Evolutionary conservation across 1,140 invertebrate genomes (phyloP), one percentile per base, ranked within the genome.

Genomic region (Hyles vespertilio): DNA sequence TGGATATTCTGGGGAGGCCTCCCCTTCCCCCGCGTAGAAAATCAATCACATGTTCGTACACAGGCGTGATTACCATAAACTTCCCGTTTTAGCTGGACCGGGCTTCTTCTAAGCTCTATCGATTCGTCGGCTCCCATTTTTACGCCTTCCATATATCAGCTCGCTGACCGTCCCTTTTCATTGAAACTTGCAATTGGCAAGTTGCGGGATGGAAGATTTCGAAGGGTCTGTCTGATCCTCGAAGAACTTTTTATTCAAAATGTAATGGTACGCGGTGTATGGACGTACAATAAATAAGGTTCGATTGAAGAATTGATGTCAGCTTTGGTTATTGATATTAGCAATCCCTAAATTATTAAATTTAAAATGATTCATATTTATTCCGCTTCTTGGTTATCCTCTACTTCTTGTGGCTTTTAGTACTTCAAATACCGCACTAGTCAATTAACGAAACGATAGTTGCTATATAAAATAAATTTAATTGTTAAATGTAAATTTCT

Each of bases 31-130:
- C 70, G 63, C 72, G 65, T 66, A 69, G 71, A 78, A 81, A 88
- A 88, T 88, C 85, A 88, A 88, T 88, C 85, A 88, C 79, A 65
- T 58, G 70, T 72, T 80, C 75, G 72, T 81, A 74, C 74, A 63
- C 66, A 75, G 55, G 67, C 69, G 75, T 82, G 81, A 88, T 87
- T 88, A 85, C 81, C 85, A 87, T 87, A 88, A 88, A 88, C 77
- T 86, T 80, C 72, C 73, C 81, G 77, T 83, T 86, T 84, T 81
- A 81, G 68, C 74, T 76, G 75, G 70, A 82, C 80, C 80, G 79
- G 71, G 67, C 72, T 77, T 78, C 77, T 77, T 81, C 81, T 81
- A 74, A 83, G 77, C 76, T 76, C 76, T 81, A 84, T 86, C 79
- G 81, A 87, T 85, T 77, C 68, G 69, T 68, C 67, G 63, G 67